Evolutionary conservation across 2,888 invertebrate species (phyloP), one percentile per base, ranked within the genome.

Genomic region (Caenorhabditis uteleia): DNA sequence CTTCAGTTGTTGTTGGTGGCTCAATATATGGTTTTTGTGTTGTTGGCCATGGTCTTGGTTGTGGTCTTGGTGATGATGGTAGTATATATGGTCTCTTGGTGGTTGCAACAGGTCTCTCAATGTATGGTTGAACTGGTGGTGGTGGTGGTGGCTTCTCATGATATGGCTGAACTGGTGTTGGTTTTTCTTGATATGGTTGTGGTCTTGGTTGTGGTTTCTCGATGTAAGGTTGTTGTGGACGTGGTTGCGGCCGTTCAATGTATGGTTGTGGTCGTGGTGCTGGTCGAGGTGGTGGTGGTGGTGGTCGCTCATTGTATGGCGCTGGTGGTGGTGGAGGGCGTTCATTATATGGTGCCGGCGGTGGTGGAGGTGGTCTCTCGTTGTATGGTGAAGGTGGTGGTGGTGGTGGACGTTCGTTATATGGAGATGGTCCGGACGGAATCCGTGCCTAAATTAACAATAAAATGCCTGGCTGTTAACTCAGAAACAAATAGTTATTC

Each of bases 31-130:
- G 57, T 25, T 39, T 48, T 39, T 48, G 49, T 57, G 49, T 57
- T 8, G 57, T 43, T 45, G 57, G 57, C 26, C 49, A 49, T 31
- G 57, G 57, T 49, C 57, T 49, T 29, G 57, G 57, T 26, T 57
- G 44, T 25, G 57, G 57, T 18, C 47, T 23, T 8, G 57, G 49
- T 14, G 57, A 50, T 3, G 57, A 27, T 26, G 50, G 57, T 27
- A 45, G 50, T 14, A 57, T 25, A 29, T 57, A 57, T 20, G 57
- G 50, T 33, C 31, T n/a, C 44, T 38, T 18, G 29, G 16, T 18
- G 48, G 59, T 31, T 21, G 56, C 39, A 27, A 34, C 34, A 21
- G 45, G 49, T 6, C 36, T 31, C 43, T 44, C 55, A 16, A 55
- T 48, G 36, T 55, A 48, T 12, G 55, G 51, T 16, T 26, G 31